phyloP scores from a whole-genome alignment of 2,797 vertebrate genomes.

The Lacerta agilis region DNA sequence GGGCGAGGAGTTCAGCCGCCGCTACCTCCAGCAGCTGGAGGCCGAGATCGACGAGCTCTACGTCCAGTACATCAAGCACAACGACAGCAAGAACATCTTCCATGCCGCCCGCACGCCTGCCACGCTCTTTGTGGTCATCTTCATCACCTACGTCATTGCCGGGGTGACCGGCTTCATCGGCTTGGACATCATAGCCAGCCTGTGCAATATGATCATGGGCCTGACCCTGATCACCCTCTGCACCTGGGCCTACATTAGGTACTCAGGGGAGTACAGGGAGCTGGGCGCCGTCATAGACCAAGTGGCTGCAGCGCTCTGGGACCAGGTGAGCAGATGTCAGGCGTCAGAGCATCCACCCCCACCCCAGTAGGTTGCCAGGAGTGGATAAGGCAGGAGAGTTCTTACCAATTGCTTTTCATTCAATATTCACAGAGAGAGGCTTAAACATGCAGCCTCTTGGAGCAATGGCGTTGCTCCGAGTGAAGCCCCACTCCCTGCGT shows the following conservation, averaged over 20 bases:
- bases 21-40: conserved; percentile 97
- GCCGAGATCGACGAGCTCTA: conserved; percentile 94
- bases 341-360: no score
- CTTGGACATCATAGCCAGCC: conserved; percentile 95
- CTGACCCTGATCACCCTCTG: conserved; percentile 97
- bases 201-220: conserved; percentile 99
- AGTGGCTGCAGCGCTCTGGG: conserved; percentile 98
- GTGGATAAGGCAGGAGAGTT: not conserved
- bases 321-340: conserved; percentile 86
- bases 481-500: no score
- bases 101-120: conserved; percentile 96
- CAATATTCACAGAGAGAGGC: no score
- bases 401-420: no score
- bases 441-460: no score
- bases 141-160: conserved; percentile 95
- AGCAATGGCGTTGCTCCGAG: no score
- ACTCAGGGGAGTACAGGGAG: conserved; percentile 97
- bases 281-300: conserved; percentile 97
- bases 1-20: conserved; percentile 96
- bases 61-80: conserved; percentile 99
- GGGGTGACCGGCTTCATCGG: conserved; percentile 97
- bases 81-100: conserved; percentile 99
- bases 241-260: conserved; percentile 98
- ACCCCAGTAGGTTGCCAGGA: no score
- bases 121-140: conserved; percentile 98